Evolutionary conservation across 37 sponge, comb jelly and placozoan genomes (phyloP).

Genomic region (Petrosia ficiformis): DNA sequence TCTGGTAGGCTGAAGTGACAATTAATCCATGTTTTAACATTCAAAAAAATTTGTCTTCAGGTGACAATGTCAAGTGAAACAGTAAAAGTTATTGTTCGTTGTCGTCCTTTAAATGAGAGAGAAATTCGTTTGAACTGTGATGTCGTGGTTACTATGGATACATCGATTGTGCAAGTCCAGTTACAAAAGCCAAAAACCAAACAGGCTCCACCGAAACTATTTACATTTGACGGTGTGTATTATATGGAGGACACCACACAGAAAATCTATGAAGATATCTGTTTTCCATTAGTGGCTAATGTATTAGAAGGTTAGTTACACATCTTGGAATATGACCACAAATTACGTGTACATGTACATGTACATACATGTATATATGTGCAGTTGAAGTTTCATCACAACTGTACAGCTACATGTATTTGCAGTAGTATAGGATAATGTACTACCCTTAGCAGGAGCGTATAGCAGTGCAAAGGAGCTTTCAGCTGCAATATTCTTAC

Average conservation of each 20-base stretch:
- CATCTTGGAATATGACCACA: too few species aligned
- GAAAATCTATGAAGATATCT: conserved; percentile 91
- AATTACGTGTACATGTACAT: too few species aligned
- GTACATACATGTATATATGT: too few species aligned
- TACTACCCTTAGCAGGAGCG: too few species aligned
- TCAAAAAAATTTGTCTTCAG: too few species aligned
- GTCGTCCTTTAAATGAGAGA: conserved; percentile 91
- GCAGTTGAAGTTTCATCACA: too few species aligned
- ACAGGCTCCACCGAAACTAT: conserved; percentile 61
- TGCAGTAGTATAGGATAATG: too few species aligned
- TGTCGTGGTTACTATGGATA: conserved; percentile 72
- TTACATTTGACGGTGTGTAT: conserved; percentile 95
- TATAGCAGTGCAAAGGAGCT: too few species aligned
- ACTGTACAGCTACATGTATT: too few species aligned
- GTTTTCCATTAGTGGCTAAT: conserved; percentile 87
- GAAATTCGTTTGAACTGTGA: conserved; percentile 80
- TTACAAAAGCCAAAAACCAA: conserved; percentile 60
- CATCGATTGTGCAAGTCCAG: conserved; percentile 64
- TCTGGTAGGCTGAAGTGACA: too few species aligned
- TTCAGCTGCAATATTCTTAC: too few species aligned
- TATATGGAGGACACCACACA: conserved; percentile 73
- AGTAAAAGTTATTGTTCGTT: conserved; percentile 94
- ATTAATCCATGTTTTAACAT: too few species aligned
- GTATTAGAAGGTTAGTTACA: conserved; percentile 81
- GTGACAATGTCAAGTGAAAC: conserved; percentile 66